Percentiles rank a stretch among this genome's conserved stretches.
These are phyloP conservation scores for Xenopus laevis DNA, from an alignment of 2,113 vertebrate genomes.

Conservation along the genomic window DNA sequence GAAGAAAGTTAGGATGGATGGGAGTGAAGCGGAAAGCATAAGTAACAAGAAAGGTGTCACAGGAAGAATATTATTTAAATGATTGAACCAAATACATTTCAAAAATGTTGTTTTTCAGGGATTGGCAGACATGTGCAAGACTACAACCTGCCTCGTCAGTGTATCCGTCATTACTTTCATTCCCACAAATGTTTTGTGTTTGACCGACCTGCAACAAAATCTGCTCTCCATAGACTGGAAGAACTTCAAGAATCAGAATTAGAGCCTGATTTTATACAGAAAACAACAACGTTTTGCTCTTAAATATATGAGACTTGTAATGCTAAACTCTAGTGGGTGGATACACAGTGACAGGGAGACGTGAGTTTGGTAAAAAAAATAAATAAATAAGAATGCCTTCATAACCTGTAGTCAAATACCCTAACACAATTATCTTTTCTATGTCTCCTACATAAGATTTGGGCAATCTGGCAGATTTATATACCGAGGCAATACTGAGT, in stretches of 20 bases:
- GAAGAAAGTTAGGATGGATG: no score
- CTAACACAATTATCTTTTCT: background rate
- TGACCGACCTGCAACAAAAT: conserved; percentile 12
- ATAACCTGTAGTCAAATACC: background rate
- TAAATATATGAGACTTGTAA: conserved; percentile 45
- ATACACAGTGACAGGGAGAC: background rate
- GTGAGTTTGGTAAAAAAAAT: background rate
- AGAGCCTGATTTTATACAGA: conserved; percentile 47
- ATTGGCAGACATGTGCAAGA: background rate
- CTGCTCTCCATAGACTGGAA: conserved; percentile 42
- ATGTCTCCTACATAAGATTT: background rate
- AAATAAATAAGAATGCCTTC: background rate
- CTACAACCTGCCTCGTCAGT: conserved; percentile 31
- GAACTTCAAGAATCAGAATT: conserved; percentile 36
- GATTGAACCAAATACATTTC: no score
- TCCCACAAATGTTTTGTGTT: conserved; percentile 6
- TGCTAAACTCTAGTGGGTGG: conserved; percentile 45
- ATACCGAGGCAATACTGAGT: conserved; percentile 51
- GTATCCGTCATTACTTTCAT: no score
- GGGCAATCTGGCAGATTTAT: conserved; percentile 15
- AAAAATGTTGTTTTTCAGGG: no score
- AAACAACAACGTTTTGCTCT: conserved; percentile 46
- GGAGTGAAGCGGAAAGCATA: no score
- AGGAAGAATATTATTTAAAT: no score
- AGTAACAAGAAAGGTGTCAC: no score